These are phyloP conservation scores for Acronicta psi DNA, from an alignment of 2,888 invertebrate genomes.

Conservation along the genomic window DNA sequence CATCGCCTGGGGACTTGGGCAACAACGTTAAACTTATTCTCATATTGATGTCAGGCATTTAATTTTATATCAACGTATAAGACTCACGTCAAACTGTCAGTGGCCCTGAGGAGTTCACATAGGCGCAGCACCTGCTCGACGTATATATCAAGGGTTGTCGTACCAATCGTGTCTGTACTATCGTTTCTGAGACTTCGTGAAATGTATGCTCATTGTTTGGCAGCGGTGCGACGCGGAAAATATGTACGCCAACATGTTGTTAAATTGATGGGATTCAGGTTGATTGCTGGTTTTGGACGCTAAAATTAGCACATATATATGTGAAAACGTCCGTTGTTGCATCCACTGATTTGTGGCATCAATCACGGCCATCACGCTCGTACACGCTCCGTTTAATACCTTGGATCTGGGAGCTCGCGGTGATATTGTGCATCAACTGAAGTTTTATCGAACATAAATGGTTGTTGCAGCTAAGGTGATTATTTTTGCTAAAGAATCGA, in stretches of 20 bases:
- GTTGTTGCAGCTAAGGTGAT: constrained; percentile 21
- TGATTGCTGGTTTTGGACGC: constrained; percentile 60
- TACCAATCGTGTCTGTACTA: constrained; percentile 63
- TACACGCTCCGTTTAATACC: constrained; percentile 27
- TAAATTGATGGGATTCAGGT: constrained; percentile 70
- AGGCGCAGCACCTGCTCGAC: constrained; percentile 71
- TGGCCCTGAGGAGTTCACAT: constrained; percentile 69
- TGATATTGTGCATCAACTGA: constrained; percentile 29
- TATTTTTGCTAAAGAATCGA: constrained; percentile 31
- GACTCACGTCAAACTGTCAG: constrained; percentile 38
- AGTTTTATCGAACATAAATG: constrained; percentile 39
- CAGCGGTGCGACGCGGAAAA: constrained; percentile 71
- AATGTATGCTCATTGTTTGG: constrained; percentile 78
- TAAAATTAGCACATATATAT: constrained; percentile 60
- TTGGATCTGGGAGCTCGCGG: constrained; percentile 20
- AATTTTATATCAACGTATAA: constrained; percentile 64
- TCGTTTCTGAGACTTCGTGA: constrained; percentile 54
- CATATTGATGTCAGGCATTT: constrained; percentile 61
- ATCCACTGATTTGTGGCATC: constrained; percentile 51
- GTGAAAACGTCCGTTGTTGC: constrained; percentile 53
- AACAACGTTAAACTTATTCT: constrained; percentile 51
- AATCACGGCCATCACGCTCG: constrained; percentile 39
- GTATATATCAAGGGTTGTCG: constrained; percentile 73
- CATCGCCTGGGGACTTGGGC: constrained; percentile 35
- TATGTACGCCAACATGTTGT: constrained; percentile 65